phyloP scores from a whole-genome alignment of 2,113 vertebrate species.

The Vimba vimba region DNA sequence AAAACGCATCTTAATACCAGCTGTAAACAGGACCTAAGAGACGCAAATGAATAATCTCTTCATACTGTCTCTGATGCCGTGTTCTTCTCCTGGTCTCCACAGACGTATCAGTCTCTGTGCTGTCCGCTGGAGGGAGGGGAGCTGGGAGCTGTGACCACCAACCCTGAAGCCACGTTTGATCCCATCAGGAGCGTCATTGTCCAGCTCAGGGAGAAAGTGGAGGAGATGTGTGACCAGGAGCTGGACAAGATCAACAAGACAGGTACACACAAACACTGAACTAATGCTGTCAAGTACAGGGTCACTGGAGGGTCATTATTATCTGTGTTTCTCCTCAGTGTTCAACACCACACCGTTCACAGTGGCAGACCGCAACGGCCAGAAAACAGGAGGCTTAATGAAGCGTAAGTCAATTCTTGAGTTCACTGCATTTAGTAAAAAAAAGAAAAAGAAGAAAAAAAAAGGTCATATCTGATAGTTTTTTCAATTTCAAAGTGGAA shows the following conservation, averaged over 20 bases:
- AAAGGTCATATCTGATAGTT: not conserved
- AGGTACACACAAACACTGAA: conserved; percentile 59
- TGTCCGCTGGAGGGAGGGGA: conserved; percentile 65
- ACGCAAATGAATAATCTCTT: not conserved
- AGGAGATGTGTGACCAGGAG: conserved; percentile 77
- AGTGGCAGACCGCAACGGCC: conserved; percentile 55
- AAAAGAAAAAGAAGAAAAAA: too few species aligned
- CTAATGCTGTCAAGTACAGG: not conserved
- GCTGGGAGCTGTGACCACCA: conserved; percentile 65
- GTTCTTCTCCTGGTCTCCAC: not conserved
- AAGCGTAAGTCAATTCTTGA: conserved; percentile 69
- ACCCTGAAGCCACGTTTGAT: conserved; percentile 70
- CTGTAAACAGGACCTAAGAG: not conserved
- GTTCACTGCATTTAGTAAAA: not conserved
- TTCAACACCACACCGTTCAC: conserved; percentile 69
- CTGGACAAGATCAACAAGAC: conserved; percentile 74
- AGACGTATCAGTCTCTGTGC: conserved; percentile 70
- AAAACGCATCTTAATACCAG: too few species aligned
- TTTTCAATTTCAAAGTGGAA: not conserved
- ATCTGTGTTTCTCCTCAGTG: conserved; percentile 64
- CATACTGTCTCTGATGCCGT: not conserved
- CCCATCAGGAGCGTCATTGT: conserved; percentile 61
- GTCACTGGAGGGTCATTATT: not conserved
- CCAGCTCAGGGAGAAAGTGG: conserved; percentile 70
- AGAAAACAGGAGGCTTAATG: conserved; percentile 60